Percentiles rank a stretch among this genome's conserved stretches.
These are phyloP conservation scores for Corythornis cristatus DNA, from an alignment of 2,113 vertebrate species.

Conservation along the genomic window DNA sequence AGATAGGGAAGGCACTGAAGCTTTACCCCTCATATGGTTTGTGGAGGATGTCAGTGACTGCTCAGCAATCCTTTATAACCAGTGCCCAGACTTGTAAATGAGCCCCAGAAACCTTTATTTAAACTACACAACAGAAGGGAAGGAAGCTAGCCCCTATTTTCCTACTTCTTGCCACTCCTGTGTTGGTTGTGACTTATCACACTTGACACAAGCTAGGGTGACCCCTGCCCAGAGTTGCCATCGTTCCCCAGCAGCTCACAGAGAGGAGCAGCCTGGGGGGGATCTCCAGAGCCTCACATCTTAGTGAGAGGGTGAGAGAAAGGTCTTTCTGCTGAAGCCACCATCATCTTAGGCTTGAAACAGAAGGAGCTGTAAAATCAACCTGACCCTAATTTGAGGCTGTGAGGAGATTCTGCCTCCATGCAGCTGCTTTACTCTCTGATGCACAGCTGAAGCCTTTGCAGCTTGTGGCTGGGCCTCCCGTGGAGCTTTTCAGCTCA, in stretches of 20 bases:
- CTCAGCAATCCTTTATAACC: not conserved
- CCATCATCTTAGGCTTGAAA: not conserved
- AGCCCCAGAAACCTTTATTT: not conserved
- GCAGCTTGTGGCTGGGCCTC: not conserved
- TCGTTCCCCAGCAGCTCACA: not conserved
- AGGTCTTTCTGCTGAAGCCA: not conserved
- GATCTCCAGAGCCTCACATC: not conserved
- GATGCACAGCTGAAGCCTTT: not conserved
- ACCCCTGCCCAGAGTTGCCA: not conserved
- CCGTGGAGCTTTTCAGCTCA: constrained; percentile 7
- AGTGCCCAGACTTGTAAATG: not conserved
- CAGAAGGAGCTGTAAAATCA: not conserved
- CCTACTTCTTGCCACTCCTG: not conserved
- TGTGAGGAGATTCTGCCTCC: not conserved
- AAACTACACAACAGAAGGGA: not conserved
- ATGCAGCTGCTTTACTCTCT: not conserved
- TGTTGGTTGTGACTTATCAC: not conserved
- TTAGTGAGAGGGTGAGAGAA: not conserved
- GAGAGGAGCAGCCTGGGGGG: fast-evolving
- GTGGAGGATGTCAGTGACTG: not conserved
- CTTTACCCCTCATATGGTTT: not conserved
- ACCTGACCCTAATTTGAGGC: not conserved
- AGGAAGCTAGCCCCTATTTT: not conserved
- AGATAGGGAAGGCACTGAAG: not conserved
- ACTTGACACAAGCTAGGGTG: not conserved